Percentiles rank a stretch among this genome's conserved stretches.
phyloP scores from a whole-genome alignment of 1,140 invertebrate genomes.

The Drosophila littoralis region DNA sequence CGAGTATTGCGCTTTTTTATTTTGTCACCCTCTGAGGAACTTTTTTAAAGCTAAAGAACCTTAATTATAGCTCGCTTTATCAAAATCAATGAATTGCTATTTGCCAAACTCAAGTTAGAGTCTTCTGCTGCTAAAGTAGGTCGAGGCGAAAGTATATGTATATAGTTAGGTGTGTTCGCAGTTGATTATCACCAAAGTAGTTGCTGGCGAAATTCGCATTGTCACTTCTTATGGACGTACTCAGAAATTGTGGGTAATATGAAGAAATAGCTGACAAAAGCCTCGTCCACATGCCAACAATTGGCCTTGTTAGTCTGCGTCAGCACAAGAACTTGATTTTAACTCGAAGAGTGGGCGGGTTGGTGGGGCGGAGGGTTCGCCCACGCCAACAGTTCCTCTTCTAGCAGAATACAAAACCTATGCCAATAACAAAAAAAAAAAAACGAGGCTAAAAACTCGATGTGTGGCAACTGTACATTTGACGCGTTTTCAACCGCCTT shows the following conservation, averaged over 20 bases:
- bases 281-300: constrained; percentile 47
- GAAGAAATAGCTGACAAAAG: constrained; percentile 30
- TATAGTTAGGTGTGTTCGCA: neutral
- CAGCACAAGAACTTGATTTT: constrained; percentile 31
- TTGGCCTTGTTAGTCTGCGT: constrained; percentile 46
- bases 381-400: constrained; percentile 13
- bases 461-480: constrained; percentile 48
- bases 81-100: neutral
- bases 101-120: neutral
- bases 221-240: constrained; percentile 22
- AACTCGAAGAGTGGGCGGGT: neutral
- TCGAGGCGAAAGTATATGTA: neutral
- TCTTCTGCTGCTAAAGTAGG: neutral
- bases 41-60: no score
- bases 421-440: neutral
- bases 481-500: constrained; percentile 61
- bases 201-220: constrained; percentile 22
- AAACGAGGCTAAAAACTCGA: constrained; percentile 7
- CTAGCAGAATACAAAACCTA: constrained; percentile 16
- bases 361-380: neutral
- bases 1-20: no score
- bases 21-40: no score
- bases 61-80: no score
- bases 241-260: constrained; percentile 14
- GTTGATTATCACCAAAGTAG: neutral